A percentile compares a stretch with the other conserved stretches of the same genome.
phyloP scores from a whole-genome alignment of 2,797 vertebrate species.

The Bovichtus diacanthus region DNA sequence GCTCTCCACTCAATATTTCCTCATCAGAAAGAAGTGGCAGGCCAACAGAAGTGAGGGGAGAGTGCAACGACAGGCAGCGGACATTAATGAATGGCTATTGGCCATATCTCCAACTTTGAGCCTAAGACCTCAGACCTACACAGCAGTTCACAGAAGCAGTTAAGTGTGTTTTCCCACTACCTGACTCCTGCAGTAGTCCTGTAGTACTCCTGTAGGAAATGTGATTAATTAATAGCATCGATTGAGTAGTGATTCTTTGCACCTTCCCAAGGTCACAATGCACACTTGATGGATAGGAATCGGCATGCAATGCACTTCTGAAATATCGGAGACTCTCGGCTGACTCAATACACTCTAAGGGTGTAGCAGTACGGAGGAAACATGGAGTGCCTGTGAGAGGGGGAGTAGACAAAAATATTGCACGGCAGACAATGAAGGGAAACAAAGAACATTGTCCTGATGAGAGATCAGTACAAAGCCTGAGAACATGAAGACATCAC shows the following conservation, averaged over 20 bases:
- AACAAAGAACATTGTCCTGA: slow-evolving; percentile 7
- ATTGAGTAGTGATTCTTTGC: slow-evolving; percentile 61
- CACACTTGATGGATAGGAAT: slow-evolving; percentile 41
- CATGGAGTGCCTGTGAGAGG: slow-evolving; percentile 3
- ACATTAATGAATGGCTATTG: slow-evolving; percentile 54
- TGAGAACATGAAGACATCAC: neutral
- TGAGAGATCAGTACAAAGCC: slow-evolving; percentile 20
- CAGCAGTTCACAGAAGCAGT: slow-evolving; percentile 13
- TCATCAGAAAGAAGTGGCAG: slow-evolving; percentile 72
- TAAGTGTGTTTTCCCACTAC: neutral
- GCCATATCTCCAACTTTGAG: slow-evolving; percentile 35
- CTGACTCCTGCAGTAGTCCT: slow-evolving; percentile 8
- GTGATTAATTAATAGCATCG: slow-evolving; percentile 76
- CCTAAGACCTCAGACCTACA: slow-evolving; percentile 5
- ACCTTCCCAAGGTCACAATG: slow-evolving; percentile 59
- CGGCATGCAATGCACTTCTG: slow-evolving; percentile 35
- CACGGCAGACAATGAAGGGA: neutral
- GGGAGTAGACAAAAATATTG: slow-evolving; percentile 15
- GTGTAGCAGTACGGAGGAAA: slow-evolving; percentile 22
- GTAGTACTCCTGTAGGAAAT: slow-evolving; percentile 20
- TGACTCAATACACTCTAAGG: slow-evolving; percentile 45
- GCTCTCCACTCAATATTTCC: slow-evolving; percentile 76
- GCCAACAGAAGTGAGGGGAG: slow-evolving; percentile 50
- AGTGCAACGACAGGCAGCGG: slow-evolving; percentile 46
- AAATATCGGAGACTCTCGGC: slow-evolving; percentile 34